Evolutionary conservation across 1,140 invertebrate genomes (phyloP).

Genomic region (Chironomus tepperi): DNA sequence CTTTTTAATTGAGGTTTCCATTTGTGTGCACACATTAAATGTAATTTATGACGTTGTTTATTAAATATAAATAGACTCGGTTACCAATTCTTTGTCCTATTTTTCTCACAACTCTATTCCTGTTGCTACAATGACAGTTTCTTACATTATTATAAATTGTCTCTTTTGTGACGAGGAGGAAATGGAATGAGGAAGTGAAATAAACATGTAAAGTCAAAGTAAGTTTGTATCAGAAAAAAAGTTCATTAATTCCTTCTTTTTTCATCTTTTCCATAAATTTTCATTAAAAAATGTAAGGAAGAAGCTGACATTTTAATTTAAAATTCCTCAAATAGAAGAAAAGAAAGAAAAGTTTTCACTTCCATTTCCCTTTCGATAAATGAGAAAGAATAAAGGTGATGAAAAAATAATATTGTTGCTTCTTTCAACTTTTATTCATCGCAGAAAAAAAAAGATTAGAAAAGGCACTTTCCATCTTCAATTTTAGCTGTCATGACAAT

Average conservation of each 20-base stretch:
- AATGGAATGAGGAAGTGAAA: neutral
- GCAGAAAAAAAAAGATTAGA: too few relatives aligned
- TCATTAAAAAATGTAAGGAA: neutral
- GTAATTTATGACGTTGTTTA: neutral
- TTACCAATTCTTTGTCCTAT: too few relatives aligned
- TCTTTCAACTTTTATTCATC: too few relatives aligned
- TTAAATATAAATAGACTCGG: neutral
- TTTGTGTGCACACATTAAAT: neutral
- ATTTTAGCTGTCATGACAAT: too few relatives aligned
- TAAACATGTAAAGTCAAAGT: neutral
- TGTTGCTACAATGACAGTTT: too few relatives aligned
- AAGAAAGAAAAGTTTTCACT: neutral
- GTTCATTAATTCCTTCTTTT: neutral
- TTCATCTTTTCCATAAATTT: neutral
- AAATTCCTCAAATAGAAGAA: neutral
- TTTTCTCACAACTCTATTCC: too few relatives aligned
- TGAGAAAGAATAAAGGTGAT: too few relatives aligned
- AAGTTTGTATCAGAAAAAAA: neutral
- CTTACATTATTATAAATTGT: too few relatives aligned
- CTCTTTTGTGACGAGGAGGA: neutral
- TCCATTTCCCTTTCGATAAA: neutral
- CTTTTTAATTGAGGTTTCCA: neutral
- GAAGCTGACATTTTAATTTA: slow-evolving; percentile 3
- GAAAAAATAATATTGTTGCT: too few relatives aligned
- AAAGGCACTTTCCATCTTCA: too few relatives aligned